A percentile compares a stretch with the other conserved stretches of the same genome.
Conservation (phyloP, 2,888 invertebrate genomes). For the Prosopocoilus inquinatus region DNA sequence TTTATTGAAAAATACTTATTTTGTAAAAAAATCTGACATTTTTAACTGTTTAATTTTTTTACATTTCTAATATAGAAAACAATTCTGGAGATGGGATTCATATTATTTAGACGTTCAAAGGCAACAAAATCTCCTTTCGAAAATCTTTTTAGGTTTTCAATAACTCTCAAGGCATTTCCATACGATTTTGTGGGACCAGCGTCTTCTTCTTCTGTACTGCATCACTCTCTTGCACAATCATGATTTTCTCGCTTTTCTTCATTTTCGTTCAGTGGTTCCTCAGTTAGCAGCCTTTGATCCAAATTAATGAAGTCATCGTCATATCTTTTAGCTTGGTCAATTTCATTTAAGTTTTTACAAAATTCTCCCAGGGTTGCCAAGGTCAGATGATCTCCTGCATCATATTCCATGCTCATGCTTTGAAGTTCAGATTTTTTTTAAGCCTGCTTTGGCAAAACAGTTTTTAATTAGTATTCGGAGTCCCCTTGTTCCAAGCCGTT, state of each 20-base stretch:
- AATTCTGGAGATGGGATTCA: constrained; percentile 4
- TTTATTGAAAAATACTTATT: not conserved
- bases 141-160: constrained; percentile 2
- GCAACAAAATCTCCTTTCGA: constrained; percentile 5
- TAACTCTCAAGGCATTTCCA: not conserved
- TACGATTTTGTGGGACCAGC: too few species aligned
- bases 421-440: constrained; percentile 5
- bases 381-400: constrained; percentile 6
- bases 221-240: not conserved
- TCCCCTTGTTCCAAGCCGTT: constrained; percentile 12
- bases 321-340: not conserved
- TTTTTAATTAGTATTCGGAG: constrained; percentile 13
- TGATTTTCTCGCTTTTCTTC: not conserved
- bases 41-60: constrained; percentile 4
- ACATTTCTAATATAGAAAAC: not conserved
- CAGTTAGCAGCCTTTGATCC: constrained; percentile 6
- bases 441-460: constrained; percentile 14
- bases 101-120: constrained; percentile 2
- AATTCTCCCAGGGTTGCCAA: constrained; percentile 2
- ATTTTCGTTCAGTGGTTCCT: constrained; percentile 5
- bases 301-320: constrained; percentile 6
- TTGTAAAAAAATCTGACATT: constrained; percentile 1
- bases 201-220: not conserved
- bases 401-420: not conserved
- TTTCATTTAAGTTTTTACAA: constrained; percentile 2